A percentile compares a stretch with the other conserved stretches of the same genome.
Evolutionary conservation across 2,888 invertebrate genomes (phyloP).

Genomic region (Acanthosepion lycidas): DNA sequence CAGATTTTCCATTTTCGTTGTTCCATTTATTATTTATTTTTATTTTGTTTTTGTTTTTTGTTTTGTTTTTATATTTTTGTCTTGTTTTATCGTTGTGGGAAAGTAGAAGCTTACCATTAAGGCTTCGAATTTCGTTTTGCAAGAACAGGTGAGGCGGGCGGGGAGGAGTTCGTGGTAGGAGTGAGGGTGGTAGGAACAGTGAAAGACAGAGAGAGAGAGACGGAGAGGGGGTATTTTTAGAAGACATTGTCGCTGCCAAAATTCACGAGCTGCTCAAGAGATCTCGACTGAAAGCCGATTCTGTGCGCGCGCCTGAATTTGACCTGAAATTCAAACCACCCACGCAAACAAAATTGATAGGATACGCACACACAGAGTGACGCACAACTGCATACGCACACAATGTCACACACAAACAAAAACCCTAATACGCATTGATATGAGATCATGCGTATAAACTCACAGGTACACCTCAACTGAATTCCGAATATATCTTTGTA

Average conservation of each 20-base stretch:
- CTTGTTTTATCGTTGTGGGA: not conserved
- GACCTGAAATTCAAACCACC: not conserved
- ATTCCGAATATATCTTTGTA: not conserved
- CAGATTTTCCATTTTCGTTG: not conserved
- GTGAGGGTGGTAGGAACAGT: not conserved
- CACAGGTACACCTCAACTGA: not conserved
- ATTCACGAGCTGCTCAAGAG: not conserved
- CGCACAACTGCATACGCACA: not conserved
- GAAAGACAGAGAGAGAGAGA: not conserved
- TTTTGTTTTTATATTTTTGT: too few species aligned
- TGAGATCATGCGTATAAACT: not conserved
- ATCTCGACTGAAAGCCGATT: not conserved
- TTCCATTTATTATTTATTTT: too few species aligned
- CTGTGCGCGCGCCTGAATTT: not conserved
- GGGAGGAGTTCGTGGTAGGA: not conserved
- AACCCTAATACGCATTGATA: not conserved
- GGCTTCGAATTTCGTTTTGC: not conserved
- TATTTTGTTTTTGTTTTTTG: too few species aligned
- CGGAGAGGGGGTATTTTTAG: not conserved
- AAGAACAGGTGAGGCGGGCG: not conserved
- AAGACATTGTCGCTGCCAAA: not conserved
- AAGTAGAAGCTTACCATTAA: not conserved
- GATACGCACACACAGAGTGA: not conserved
- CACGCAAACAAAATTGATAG: not conserved
- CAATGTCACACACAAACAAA: not conserved